phyloP scores from a whole-genome alignment of 1,140 invertebrate genomes.

The Diorhabda sublineata region DNA sequence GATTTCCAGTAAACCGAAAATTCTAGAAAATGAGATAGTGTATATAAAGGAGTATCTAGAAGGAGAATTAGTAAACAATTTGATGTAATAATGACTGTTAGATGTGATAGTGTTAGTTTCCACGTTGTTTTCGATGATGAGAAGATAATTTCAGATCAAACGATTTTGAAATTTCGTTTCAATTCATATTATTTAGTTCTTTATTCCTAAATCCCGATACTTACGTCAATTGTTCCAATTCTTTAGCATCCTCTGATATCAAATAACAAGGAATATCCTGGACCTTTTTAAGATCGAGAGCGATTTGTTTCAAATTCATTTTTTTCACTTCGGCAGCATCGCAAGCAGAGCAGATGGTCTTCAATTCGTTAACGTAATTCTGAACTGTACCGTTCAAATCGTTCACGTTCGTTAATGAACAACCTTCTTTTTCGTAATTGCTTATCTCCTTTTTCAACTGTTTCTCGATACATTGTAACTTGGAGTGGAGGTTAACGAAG shows the following conservation, averaged over 20 bases:
- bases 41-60: no score
- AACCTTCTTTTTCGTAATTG: not conserved
- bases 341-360: constrained; percentile 8
- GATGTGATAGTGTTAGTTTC: no score
- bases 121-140: no score
- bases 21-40: no score
- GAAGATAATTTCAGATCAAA: no score
- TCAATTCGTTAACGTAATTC: constrained; percentile 4
- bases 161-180: no score
- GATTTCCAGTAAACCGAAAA: no score
- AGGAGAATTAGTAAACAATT: no score
- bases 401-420: not conserved
- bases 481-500: constrained; percentile 26
- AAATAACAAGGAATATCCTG: constrained; percentile 29
- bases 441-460: constrained; percentile 20
- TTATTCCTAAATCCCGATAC: no score
- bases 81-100: no score
- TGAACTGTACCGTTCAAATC: constrained; percentile 3
- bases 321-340: constrained; percentile 16
- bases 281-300: constrained; percentile 21
- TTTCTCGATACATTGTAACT: constrained; percentile 26
- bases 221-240: no score
- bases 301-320: constrained; percentile 26
- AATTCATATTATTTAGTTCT: no score
- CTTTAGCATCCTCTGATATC: constrained; percentile 1